A percentile compares a stretch with the other conserved stretches of the same genome.
Conservation (phyloP, 2,113 vertebrate species). For the Nothobranchius furzeri region DNA sequence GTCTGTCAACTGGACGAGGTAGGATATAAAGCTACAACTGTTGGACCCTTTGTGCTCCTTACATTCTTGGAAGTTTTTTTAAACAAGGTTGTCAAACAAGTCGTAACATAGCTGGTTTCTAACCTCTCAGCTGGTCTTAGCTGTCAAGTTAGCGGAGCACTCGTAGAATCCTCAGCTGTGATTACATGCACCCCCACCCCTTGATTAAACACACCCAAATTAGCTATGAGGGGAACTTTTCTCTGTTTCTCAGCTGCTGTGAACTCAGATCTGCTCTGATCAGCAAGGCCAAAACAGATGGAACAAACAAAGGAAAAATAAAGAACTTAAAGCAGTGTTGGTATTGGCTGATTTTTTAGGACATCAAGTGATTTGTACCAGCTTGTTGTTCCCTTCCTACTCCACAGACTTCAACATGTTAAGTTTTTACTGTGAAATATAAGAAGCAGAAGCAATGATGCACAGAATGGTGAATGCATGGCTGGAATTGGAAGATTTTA, state of each 20-base stretch:
- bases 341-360: too few relatives aligned
- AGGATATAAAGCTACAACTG: constrained; percentile 46
- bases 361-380: neutral
- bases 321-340: too few relatives aligned
- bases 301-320: neutral
- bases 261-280: constrained; percentile 22
- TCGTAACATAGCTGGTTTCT: constrained; percentile 26
- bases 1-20: constrained; percentile 14
- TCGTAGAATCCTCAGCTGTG: constrained; percentile 34
- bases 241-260: constrained; percentile 59
- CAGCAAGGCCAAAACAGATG: too few relatives aligned
- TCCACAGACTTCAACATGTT: neutral
- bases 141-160: constrained; percentile 42
- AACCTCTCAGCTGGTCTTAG: constrained; percentile 63
- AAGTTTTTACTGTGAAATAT: neutral
- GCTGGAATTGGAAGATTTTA: neutral
- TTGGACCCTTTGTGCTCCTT: constrained; percentile 7
- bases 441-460: neutral
- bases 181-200: constrained; percentile 23
- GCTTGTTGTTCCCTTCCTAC: neutral
- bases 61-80: constrained; percentile 40
- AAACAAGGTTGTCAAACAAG: constrained; percentile 28
- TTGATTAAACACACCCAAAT: constrained; percentile 68
- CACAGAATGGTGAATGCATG: neutral
- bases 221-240: constrained; percentile 66